phyloP scores from a whole-genome alignment of 1,140 invertebrate species.

The Monochamus saltuarius region DNA sequence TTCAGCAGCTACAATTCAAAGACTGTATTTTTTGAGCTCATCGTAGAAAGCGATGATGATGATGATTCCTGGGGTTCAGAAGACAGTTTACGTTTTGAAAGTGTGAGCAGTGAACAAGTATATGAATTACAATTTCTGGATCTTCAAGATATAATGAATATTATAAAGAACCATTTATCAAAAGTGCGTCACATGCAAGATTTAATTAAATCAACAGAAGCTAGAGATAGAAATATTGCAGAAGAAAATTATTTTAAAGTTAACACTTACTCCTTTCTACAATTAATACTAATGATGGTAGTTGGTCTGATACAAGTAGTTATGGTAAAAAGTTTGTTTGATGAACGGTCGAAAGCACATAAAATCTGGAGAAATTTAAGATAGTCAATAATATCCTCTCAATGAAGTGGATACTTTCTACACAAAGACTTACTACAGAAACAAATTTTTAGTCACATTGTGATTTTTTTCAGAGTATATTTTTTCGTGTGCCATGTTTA shows the following conservation, averaged over 20 bases:
- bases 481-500: too few species aligned
- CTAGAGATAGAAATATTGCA: slow-evolving; percentile 75
- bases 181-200: slow-evolving; percentile 72
- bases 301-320: slow-evolving; percentile 69
- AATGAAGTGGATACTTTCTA: too few species aligned
- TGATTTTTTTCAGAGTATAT: too few species aligned
- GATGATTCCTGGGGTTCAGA: slow-evolving; percentile 58
- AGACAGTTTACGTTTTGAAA: slow-evolving; percentile 55
- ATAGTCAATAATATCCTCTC: too few species aligned
- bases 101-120: slow-evolving; percentile 54
- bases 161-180: slow-evolving; percentile 61
- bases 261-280: slow-evolving; percentile 70
- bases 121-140: slow-evolving; percentile 67
- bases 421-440: too few species aligned
- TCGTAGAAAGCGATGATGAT: slow-evolving; percentile 64
- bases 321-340: slow-evolving; percentile 69
- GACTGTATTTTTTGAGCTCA: slow-evolving; percentile 79
- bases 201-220: slow-evolving; percentile 69
- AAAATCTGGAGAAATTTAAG: slow-evolving; percentile 53
- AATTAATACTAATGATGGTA: slow-evolving; percentile 68
- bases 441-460: too few species aligned
- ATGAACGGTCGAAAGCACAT: slow-evolving; percentile 61
- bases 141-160: slow-evolving; percentile 63
- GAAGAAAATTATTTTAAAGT: slow-evolving; percentile 75
- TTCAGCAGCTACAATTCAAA: slow-evolving; percentile 78